These are phyloP conservation scores for Diadegma fenestrale DNA, from an alignment of 2,888 invertebrate genomes.

Conservation along the genomic window DNA sequence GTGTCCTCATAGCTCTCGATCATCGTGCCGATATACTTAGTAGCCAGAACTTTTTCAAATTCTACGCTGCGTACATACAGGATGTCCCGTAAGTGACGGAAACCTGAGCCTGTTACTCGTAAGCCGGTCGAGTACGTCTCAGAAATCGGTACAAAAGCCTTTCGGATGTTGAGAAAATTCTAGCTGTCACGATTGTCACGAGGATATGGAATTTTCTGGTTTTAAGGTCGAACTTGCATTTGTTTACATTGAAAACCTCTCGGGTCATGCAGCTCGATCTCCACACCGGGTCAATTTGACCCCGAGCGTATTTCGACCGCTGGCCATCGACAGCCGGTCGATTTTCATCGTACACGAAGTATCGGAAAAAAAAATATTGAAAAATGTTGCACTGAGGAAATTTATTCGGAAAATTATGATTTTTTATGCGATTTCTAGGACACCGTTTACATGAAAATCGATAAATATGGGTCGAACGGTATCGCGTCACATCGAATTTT, in stretches of 20 bases:
- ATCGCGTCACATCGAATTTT: slow-evolving; percentile 13
- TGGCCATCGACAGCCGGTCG: too few species aligned
- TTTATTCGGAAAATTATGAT: not conserved
- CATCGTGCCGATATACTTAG: not conserved
- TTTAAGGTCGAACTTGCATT: not conserved
- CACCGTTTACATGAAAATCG: not conserved
- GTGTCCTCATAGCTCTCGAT: not conserved
- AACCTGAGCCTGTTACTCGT: not conserved
- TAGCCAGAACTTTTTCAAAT: not conserved
- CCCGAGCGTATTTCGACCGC: not conserved
- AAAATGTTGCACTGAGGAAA: not conserved
- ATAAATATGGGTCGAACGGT: slow-evolving; percentile 36
- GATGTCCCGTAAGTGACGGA: not conserved
- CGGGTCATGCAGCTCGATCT: not conserved
- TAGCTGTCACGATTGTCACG: not conserved
- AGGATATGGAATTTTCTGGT: not conserved
- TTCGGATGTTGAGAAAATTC: not conserved
- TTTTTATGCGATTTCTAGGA: not conserved
- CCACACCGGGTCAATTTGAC: not conserved
- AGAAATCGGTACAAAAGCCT: not conserved
- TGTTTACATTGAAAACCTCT: not conserved
- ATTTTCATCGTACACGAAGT: too few species aligned
- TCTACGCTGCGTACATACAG: not conserved
- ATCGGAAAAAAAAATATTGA: too few species aligned
- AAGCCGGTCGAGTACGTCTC: not conserved